Conservation (phyloP, 2,113 vertebrate species). For the Rhegmatorhina hoffmannsi region DNA sequence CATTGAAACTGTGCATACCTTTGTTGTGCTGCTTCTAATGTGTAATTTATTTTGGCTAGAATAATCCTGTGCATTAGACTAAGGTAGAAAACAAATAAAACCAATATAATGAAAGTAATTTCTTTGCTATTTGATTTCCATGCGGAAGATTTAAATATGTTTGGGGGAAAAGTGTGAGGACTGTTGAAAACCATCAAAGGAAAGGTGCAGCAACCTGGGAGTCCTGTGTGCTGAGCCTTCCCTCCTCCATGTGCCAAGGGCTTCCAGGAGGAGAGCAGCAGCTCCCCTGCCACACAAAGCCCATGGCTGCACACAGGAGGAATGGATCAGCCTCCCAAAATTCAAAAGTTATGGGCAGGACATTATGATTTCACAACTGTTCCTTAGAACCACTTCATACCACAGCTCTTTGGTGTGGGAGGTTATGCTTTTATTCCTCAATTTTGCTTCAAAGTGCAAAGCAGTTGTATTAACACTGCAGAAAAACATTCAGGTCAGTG, state of each 20-base stretch:
- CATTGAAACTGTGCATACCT: neutral
- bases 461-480: neutral
- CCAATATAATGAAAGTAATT: conserved; percentile 5
- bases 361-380: neutral
- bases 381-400: neutral
- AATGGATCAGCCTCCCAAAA: neutral
- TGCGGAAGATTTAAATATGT: neutral
- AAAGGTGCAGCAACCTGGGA: neutral
- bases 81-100: conserved; percentile 43
- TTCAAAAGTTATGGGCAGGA: neutral
- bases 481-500: neutral
- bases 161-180: neutral
- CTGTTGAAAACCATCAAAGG: neutral
- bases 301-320: neutral
- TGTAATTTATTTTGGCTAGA: neutral
- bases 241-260: rapidly evolving
- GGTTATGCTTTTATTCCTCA: neutral
- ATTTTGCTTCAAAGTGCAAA: neutral
- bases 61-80: conserved; percentile 2
- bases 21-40: neutral
- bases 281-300: neutral
- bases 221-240: neutral
- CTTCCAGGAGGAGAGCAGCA: neutral
- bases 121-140: conserved; percentile 14
- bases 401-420: neutral